Evolutionary conservation across 2,888 invertebrate species (phyloP).

Genomic region (Melinaea marsaeus): DNA sequence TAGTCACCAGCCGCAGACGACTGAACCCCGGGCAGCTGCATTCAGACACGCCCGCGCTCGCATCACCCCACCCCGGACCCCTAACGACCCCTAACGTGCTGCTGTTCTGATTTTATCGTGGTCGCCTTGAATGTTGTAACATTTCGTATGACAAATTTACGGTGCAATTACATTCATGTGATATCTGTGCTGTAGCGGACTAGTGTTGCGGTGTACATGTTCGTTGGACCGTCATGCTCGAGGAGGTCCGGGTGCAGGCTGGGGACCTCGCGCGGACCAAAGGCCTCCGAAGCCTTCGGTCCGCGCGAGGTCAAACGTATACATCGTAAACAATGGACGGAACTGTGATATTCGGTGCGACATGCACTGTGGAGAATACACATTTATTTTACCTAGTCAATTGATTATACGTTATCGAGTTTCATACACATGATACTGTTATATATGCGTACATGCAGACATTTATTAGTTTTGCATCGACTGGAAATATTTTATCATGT

Average conservation of each 20-base stretch:
- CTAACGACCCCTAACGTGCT: too few relatives aligned
- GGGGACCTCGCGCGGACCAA: slow-evolving; percentile 55
- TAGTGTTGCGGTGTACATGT: slow-evolving; percentile 47
- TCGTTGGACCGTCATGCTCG: slow-evolving; percentile 63
- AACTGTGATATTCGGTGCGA: slow-evolving; percentile 67
- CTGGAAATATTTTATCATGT: slow-evolving; percentile 41
- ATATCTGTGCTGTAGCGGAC: slow-evolving; percentile 40
- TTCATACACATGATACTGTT: slow-evolving; percentile 22
- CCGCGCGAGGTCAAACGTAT: slow-evolving; percentile 55
- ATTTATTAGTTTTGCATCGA: slow-evolving; percentile 38
- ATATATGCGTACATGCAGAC: slow-evolving; percentile 48
- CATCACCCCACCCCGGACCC: slow-evolving; percentile 39
- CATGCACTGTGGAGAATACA: slow-evolving; percentile 70
- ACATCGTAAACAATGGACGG: slow-evolving; percentile 60
- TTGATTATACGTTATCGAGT: slow-evolving; percentile 22
- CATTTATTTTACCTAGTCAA: slow-evolving; percentile 39
- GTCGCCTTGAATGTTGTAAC: slow-evolving; percentile 12
- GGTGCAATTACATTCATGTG: slow-evolving; percentile 37
- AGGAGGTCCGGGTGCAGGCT: slow-evolving; percentile 75
- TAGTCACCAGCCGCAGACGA: slow-evolving; percentile 96
- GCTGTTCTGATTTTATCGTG: neutral
- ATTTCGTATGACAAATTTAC: slow-evolving; percentile 16
- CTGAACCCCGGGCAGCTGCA: slow-evolving; percentile 98
- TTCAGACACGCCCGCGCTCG: slow-evolving; percentile 62
- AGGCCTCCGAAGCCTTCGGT: slow-evolving; percentile 30